Evolutionary conservation across 2,113 vertebrate species (phyloP).

Genomic region (Macaca fascicularis): T2T-MFA8v1.1 NC_088376.1:150053501-150054000

Average conservation of each 20-base stretch:
- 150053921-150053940: fast-evolving
- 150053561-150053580: background rate
- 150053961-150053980: background rate
- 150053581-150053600: background rate
- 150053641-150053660: background rate
- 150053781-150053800: background rate
- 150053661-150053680: background rate
- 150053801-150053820: background rate
- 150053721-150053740: background rate
- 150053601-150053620: background rate
- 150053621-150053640: background rate
- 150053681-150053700: background rate
- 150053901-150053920: background rate
- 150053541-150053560: background rate
- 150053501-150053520: background rate
- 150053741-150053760: background rate
- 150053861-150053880: background rate
- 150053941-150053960: background rate
- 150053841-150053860: background rate
- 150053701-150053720: background rate
- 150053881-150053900: background rate
- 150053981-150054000: background rate
- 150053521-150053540: background rate
- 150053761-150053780: background rate
- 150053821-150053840: background rate